Conservation (phyloP, 2,888 invertebrate species). For the Oxycera nigricornis region DNA sequence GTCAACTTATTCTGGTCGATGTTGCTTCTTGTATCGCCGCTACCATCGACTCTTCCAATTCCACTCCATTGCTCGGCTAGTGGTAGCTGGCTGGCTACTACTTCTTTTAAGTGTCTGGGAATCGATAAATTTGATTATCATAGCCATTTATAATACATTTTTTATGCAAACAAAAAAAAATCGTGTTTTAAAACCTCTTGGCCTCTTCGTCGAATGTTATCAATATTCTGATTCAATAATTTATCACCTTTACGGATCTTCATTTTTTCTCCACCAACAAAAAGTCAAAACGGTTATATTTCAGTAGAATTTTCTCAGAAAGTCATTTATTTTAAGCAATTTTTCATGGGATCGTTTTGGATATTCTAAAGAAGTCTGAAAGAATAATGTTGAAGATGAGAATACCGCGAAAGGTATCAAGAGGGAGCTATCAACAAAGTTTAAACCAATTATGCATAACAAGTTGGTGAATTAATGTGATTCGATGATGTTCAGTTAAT, state of each 20-base stretch:
- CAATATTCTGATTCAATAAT: neutral
- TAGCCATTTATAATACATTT: neutral
- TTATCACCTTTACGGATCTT: neutral
- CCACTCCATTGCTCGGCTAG: too few species aligned
- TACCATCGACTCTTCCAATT: too few species aligned
- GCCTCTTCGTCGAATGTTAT: neutral
- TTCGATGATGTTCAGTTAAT: too few species aligned
- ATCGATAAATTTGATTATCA: slow-evolving; percentile 19
- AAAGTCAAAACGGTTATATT: too few species aligned
- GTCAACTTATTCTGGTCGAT: slow-evolving; percentile 6
- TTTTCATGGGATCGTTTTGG: neutral
- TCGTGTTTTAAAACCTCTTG: neutral
- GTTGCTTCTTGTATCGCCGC: neutral
- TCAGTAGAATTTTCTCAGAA: neutral
- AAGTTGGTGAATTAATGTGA: too few species aligned
- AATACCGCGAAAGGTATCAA: too few species aligned
- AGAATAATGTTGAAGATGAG: too few species aligned
- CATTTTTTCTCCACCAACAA: too few species aligned
- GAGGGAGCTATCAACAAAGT: too few species aligned
- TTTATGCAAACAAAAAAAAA: neutral
- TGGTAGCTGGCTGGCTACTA: neutral
- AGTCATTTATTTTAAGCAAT: neutral
- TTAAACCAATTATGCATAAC: too few species aligned
- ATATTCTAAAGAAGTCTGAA: neutral
- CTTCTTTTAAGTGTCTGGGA: slow-evolving; percentile 6